Percentiles rank a stretch among this genome's conserved stretches.
Conservation (phyloP, 1,140 invertebrate genomes). For the Maniola jurtina region DNA sequence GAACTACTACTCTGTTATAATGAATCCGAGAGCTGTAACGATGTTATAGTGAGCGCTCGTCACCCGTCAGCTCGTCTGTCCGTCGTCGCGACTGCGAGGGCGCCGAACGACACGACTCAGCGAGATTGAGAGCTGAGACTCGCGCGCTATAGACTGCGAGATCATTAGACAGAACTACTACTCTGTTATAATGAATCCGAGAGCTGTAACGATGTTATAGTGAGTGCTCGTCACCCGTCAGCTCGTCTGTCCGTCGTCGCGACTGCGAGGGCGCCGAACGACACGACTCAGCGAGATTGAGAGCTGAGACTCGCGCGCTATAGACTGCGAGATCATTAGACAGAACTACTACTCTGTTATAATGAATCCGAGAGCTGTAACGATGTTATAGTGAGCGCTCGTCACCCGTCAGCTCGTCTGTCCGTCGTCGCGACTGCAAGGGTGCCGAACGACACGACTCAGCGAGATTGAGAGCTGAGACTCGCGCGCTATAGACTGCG, state of each 20-base stretch:
- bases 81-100: constrained; percentile 31
- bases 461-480: constrained; percentile 42
- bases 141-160: constrained; percentile 26
- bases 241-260: constrained; percentile 36
- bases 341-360: too few species aligned
- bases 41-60: constrained; percentile 33
- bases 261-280: constrained; percentile 37
- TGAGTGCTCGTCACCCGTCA: constrained; percentile 28
- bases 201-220: constrained; percentile 26
- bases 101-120: constrained; percentile 48
- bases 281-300: constrained; percentile 50
- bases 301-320: constrained; percentile 24
- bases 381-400: constrained; percentile 32
- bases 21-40: constrained; percentile 23
- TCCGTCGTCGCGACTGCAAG: constrained; percentile 32
- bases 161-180: constrained; percentile 15
- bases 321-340: too few species aligned
- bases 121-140: constrained; percentile 42
- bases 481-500: constrained; percentile 30
- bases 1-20: too few species aligned
- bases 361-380: constrained; percentile 25
- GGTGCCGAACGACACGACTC: constrained; percentile 46
- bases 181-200: too few species aligned
- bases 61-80: constrained; percentile 36
- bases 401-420: constrained; percentile 36